These are phyloP conservation scores for Microhierax caerulescens DNA, from an alignment of 2,797 vertebrate species.

Conservation along the genomic window DNA sequence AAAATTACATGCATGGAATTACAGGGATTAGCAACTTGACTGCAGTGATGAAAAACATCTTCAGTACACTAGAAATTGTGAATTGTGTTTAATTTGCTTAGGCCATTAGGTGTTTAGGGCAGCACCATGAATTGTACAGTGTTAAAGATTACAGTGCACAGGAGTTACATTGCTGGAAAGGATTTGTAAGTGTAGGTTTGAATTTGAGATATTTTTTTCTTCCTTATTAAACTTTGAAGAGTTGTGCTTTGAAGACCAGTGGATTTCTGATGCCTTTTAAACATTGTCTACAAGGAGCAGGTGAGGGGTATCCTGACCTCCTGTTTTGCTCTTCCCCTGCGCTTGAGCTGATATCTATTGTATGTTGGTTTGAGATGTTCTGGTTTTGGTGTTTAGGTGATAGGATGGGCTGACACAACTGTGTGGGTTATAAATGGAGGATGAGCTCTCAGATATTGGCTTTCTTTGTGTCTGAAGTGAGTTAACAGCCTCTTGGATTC, in stretches of 20 bases:
- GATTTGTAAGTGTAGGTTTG: background rate
- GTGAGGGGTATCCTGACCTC: background rate
- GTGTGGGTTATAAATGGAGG: background rate
- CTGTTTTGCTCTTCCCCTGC: background rate
- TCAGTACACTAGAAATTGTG: background rate
- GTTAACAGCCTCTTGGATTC: conserved; percentile 52
- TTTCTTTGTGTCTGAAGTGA: conserved; percentile 27
- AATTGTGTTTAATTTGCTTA: background rate
- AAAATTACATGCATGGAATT: background rate
- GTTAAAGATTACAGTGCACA: background rate
- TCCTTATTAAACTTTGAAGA: background rate
- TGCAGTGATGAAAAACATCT: background rate
- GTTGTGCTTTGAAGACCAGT: background rate
- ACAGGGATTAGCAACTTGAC: background rate
- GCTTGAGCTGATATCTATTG: background rate
- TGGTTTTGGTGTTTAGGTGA: background rate
- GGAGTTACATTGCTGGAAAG: background rate
- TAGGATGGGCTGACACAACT: background rate
- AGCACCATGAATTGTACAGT: accelerated
- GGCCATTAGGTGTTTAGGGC: background rate
- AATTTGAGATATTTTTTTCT: background rate
- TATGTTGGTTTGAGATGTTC: background rate
- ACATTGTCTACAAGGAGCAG: background rate
- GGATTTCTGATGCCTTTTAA: background rate
- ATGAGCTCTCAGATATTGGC: conserved; percentile 8